A percentile compares a stretch with the other conserved stretches of the same genome.
Conservation (phyloP, 2,797 vertebrate genomes). For the Acrocephalus scirpaceus region DNA sequence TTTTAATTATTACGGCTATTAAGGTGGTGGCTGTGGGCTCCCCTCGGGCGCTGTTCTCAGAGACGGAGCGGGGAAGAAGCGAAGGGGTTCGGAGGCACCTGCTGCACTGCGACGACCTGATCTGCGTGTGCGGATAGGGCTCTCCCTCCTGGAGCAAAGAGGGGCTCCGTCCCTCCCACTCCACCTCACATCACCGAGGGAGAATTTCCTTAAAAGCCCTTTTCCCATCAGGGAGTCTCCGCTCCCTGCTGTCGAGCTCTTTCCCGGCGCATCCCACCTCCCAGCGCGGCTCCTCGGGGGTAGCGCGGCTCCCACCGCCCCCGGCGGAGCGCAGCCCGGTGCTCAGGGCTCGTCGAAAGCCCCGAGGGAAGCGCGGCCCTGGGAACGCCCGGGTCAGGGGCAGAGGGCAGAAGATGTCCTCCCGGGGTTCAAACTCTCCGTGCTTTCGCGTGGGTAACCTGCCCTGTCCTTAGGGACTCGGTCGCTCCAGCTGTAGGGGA, state of each 20-base stretch:
- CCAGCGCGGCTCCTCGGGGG: background rate
- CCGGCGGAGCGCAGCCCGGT: background rate
- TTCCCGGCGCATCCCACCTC: background rate
- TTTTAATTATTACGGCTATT: conserved; percentile 50
- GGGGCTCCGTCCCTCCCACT: background rate
- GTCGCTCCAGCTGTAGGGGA: background rate
- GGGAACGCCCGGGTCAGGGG: background rate
- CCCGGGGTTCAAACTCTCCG: background rate
- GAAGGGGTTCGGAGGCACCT: conserved; percentile 13
- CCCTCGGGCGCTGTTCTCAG: background rate
- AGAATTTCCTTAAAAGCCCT: background rate
- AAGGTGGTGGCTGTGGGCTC: background rate
- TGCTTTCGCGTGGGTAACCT: background rate
- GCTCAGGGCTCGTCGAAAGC: background rate
- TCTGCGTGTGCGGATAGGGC: background rate
- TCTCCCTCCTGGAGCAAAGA: background rate
- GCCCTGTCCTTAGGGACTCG: background rate
- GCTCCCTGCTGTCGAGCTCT: background rate
- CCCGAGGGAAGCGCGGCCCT: background rate
- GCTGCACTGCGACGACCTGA: background rate
- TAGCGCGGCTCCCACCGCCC: background rate
- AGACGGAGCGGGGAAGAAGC: background rate
- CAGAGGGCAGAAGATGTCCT: background rate
- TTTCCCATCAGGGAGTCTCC: background rate
- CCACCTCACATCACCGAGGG: background rate